Base-by-base conservation (phyloP, 2,113 vertebrate genomes). In the Athene cunicularia region DNA sequence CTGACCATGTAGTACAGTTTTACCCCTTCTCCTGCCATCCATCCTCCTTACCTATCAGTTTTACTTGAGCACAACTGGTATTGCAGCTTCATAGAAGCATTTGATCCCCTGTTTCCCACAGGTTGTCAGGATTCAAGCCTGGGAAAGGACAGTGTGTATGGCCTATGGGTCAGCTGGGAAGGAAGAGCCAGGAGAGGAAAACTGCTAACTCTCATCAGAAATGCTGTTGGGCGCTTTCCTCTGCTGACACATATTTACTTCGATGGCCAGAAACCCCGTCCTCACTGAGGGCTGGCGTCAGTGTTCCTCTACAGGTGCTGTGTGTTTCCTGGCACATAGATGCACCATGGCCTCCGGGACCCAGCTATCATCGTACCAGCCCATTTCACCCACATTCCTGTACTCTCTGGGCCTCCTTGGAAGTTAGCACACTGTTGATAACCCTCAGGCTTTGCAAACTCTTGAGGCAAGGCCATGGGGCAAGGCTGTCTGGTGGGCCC, bases 221-320 rank as follows among this genome's bases (percentile, higher is more conserved):
- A 60, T 22, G 32, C 11, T 41, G 2, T 22, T 32, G 21, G n/a
- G 19, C 14, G 47, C 41, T 55, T 72, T 37, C 26, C 16, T 53
- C 26, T 55, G 23, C 30, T 76, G 33, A 50, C 16, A 12, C 8
- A 3, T 18, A 32, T 17, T 24, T 47, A n/a, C 13, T 73, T 45
- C 39, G 18, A 7, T 32, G 35, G 39, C 52, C 71, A 82, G 64
- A 77, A 67, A 9, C 4, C 7, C 39, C 59, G 39, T 67, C 59
- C 32, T 55, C 22, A 17, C 6, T 0, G 2, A 45, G 20, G 35
- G 12, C 53, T 1, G 0, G 2, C 50, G 39, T 14, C 2, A 3
- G 35, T 2, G 3, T 86, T 72, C 8, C 8, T 50, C 32, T 43
- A 14, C 27, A 60, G 27, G 32, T 70, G 55, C 24, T n/a, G 7